These are phyloP conservation scores for Tachycineta bicolor DNA, from an alignment of 2,113 vertebrate species.

Conservation along the genomic window DNA sequence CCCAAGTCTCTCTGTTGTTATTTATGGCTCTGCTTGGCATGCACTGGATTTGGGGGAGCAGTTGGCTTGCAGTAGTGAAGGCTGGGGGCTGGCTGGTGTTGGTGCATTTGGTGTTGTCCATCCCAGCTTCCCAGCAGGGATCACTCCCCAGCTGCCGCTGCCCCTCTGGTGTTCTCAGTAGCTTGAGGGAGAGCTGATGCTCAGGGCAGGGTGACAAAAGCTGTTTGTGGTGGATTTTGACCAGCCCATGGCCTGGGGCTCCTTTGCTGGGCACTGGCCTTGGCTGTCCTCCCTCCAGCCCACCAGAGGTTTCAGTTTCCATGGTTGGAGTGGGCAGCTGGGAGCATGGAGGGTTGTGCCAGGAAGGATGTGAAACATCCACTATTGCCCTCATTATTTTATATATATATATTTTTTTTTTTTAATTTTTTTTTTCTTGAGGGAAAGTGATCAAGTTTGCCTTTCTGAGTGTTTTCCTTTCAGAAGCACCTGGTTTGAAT, in stretches of 20 bases:
- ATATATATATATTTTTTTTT: neutral
- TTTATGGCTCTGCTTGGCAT: neutral
- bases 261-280: neutral
- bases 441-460: neutral
- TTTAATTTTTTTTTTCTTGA: neutral
- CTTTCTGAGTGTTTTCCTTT: conserved; percentile 65
- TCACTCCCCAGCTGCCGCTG: fast-evolving
- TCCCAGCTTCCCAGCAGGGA: neutral
- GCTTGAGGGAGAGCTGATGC: neutral
- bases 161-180: neutral
- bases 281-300: neutral
- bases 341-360: neutral
- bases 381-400: neutral
- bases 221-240: neutral
- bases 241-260: neutral
- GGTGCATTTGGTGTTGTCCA: neutral
- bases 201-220: neutral
- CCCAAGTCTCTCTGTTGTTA: fast-evolving
- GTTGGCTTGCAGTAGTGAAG: neutral
- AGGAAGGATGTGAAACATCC: neutral
- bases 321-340: neutral
- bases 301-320: neutral
- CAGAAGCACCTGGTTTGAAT: conserved; percentile 75
- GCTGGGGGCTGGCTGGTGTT: neutral
- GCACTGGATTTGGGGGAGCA: neutral